A percentile compares a stretch with the other conserved stretches of the same genome.
Conservation (phyloP, 2,113 vertebrate species). For the Lucifuga dentata region DNA sequence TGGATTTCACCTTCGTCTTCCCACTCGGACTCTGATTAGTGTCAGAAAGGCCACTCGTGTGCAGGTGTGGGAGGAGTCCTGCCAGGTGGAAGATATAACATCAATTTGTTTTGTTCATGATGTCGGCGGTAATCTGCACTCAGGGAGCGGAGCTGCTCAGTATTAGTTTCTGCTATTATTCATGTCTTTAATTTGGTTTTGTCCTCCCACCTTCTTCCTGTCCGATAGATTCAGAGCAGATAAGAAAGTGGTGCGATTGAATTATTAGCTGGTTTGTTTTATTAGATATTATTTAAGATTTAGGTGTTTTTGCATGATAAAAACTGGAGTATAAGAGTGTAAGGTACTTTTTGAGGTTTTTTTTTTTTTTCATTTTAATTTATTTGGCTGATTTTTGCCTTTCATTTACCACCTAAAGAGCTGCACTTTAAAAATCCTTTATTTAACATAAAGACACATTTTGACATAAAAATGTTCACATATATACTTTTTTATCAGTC, state of each 20-base stretch:
- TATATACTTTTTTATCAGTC: background rate
- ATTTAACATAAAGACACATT: too few relatives aligned
- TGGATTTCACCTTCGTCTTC: slow-evolving; percentile 48
- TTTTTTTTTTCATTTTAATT: too few relatives aligned
- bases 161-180: slow-evolving; percentile 43
- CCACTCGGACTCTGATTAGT: slow-evolving; percentile 66
- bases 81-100: slow-evolving; percentile 67
- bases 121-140: slow-evolving; percentile 27
- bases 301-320: background rate
- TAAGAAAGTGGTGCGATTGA: background rate
- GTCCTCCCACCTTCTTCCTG: background rate
- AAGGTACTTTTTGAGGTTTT: too few relatives aligned
- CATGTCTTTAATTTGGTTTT: slow-evolving; percentile 32
- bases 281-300: background rate
- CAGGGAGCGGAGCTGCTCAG: slow-evolving; percentile 20
- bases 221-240: background rate
- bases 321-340: background rate
- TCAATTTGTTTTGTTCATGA: slow-evolving; percentile 68
- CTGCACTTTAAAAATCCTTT: too few relatives aligned
- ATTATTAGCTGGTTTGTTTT: background rate
- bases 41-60: slow-evolving; percentile 70
- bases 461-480: too few relatives aligned
- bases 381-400: too few relatives aligned
- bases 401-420: too few relatives aligned
- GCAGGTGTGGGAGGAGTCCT: slow-evolving; percentile 62